Conservation (phyloP, 2,113 vertebrate species). For the Scartelaos histophorus region DNA sequence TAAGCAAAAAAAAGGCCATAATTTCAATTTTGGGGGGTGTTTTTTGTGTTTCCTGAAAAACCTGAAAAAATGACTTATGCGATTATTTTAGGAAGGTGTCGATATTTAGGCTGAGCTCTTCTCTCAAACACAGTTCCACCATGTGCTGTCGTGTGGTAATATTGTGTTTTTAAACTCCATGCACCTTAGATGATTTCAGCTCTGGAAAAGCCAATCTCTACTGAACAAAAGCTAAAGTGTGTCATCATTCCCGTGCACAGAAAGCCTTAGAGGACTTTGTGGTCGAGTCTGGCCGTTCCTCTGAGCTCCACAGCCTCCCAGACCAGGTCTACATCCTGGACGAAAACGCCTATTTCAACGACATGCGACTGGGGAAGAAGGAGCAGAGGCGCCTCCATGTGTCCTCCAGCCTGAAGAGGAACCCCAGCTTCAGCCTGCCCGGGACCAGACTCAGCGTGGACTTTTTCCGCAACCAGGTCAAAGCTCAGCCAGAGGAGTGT, state of each 20-base stretch:
- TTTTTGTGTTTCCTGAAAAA: too few species aligned
- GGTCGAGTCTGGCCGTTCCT: constrained; percentile 44
- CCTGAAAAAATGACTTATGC: too few species aligned
- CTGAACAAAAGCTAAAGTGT: too few species aligned
- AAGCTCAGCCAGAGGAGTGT: constrained; percentile 7
- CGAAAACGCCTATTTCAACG: constrained; percentile 78
- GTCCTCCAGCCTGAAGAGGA: constrained; percentile 56
- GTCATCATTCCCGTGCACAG: constrained; percentile 40
- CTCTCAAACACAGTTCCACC: too few species aligned
- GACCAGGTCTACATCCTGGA: constrained; percentile 75
- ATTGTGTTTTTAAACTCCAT: too few species aligned
- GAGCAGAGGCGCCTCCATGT: constrained; percentile 70
- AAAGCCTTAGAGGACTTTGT: constrained; percentile 76
- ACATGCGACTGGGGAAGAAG: constrained; percentile 73
- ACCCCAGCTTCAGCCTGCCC: constrained; percentile 76
- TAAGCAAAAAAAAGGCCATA: too few species aligned
- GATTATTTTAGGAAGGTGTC: too few species aligned
- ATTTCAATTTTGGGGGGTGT: too few species aligned
- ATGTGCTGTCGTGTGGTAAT: too few species aligned
- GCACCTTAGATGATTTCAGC: too few species aligned
- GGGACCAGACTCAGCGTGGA: constrained; percentile 76
- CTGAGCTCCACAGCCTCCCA: constrained; percentile 72
- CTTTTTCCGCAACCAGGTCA: constrained; percentile 80
- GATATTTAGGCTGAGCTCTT: too few species aligned
- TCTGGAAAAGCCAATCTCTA: too few species aligned